Percentiles rank a stretch among this genome's conserved stretches.
Conservation (phyloP, 1,140 invertebrate species). For the Drosophila suzukii region DNA sequence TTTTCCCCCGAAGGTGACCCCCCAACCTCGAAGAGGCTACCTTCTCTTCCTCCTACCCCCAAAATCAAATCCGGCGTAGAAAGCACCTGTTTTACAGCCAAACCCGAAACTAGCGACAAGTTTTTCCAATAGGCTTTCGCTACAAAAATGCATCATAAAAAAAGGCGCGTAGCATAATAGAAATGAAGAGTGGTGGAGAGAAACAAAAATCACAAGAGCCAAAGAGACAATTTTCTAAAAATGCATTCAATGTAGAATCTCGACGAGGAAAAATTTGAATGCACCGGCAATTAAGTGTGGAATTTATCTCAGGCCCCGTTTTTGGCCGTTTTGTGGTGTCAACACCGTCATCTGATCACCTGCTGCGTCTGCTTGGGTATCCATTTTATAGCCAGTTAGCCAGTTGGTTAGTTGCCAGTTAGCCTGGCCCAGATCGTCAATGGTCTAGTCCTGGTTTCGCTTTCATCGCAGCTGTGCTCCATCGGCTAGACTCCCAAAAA, state of each 20-base stretch:
- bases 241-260: slow-evolving; percentile 67
- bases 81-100: slow-evolving; percentile 72
- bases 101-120: slow-evolving; percentile 67
- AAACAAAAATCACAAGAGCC: slow-evolving; percentile 26
- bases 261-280: slow-evolving; percentile 60
- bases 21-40: slow-evolving; percentile 24
- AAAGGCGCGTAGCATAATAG: slow-evolving; percentile 40
- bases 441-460: slow-evolving; percentile 72
- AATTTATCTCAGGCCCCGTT: slow-evolving; percentile 57
- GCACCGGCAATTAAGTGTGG: slow-evolving; percentile 66
- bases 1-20: slow-evolving; percentile 19
- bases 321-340: slow-evolving; percentile 30
- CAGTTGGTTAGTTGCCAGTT: slow-evolving; percentile 9
- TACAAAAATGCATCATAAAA: slow-evolving; percentile 81
- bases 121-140: slow-evolving; percentile 78
- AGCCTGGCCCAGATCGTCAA: slow-evolving; percentile 59
- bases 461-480: slow-evolving; percentile 42
- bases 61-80: slow-evolving; percentile 46
- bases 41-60: slow-evolving; percentile 1
- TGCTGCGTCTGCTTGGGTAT: slow-evolving; percentile 41
- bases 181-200: slow-evolving; percentile 23
- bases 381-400: slow-evolving; percentile 47
- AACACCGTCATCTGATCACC: slow-evolving; percentile 58
- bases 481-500: slow-evolving; percentile 10
- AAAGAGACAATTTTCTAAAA: slow-evolving; percentile 45